phyloP scores from a whole-genome alignment of 2,113 vertebrate species.

The Pandion haliaetus region DNA sequence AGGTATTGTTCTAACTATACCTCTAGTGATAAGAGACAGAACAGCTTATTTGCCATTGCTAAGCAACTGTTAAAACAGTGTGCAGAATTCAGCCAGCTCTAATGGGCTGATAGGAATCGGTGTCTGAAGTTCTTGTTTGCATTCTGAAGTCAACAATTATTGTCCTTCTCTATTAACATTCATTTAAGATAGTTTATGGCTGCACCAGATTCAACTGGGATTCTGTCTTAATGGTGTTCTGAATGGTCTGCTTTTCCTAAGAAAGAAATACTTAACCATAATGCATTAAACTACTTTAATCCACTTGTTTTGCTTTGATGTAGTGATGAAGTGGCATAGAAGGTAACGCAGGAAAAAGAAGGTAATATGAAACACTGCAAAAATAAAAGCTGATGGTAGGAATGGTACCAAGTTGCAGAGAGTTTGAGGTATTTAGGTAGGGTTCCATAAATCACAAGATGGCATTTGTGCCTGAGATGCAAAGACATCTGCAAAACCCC shows the following conservation, averaged over 20 bases:
- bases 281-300: constrained; percentile 47
- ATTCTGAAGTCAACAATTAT: constrained; percentile 72
- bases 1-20: constrained; percentile 66
- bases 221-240: constrained; percentile 29
- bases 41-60: constrained; percentile 68
- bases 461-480: neutral
- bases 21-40: constrained; percentile 60
- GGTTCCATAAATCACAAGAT: neutral
- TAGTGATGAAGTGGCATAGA: neutral
- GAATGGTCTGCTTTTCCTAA: constrained; percentile 44
- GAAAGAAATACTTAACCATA: constrained; percentile 59
- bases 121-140: constrained; percentile 73
- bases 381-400: neutral
- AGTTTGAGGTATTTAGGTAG: neutral
- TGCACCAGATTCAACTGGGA: constrained; percentile 48
- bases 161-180: constrained; percentile 64
- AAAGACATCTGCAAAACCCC: neutral
- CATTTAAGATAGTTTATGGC: constrained; percentile 66
- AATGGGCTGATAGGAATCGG: constrained; percentile 57
- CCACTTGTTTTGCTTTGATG: constrained; percentile 29
- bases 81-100: constrained; percentile 4
- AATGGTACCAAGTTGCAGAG: neutral
- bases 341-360: neutral
- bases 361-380: neutral
- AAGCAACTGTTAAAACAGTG: constrained; percentile 64